Evolutionary conservation across 2,113 vertebrate genomes (phyloP).

Genomic region (Chiloscyllium plagiosum): DNA sequence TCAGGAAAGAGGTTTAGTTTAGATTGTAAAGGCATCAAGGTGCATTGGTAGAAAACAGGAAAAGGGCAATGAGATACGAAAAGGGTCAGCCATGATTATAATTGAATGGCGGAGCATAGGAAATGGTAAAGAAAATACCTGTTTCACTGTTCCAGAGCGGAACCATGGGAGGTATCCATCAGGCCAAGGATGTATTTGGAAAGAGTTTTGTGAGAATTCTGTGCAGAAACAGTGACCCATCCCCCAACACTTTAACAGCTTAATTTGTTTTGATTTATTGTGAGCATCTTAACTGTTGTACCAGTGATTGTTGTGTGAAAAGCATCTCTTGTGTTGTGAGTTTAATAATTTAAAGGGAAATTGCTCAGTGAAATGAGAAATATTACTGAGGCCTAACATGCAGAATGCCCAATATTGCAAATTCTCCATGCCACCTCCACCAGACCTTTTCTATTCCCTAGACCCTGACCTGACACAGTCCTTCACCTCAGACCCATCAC

Average conservation of each 20-base stretch:
- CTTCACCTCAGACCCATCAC: too few species aligned
- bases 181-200: background rate
- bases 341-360: background rate
- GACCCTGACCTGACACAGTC: too few species aligned
- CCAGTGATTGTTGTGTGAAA: background rate
- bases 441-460: too few species aligned
- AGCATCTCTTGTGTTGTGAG: background rate
- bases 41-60: too few species aligned
- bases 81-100: too few species aligned
- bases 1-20: too few species aligned
- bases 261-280: background rate
- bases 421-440: too few species aligned
- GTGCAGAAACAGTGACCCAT: background rate
- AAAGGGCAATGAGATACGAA: too few species aligned
- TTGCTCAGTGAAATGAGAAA: background rate
- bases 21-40: too few species aligned
- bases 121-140: background rate
- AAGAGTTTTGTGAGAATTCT: background rate
- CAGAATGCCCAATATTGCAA: too few species aligned
- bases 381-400: background rate
- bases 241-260: background rate
- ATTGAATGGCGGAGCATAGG: too few species aligned
- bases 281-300: background rate
- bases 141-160: background rate
- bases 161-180: too few species aligned